Percentiles rank a stretch among this genome's conserved stretches.
These are phyloP conservation scores for Trematocara variabile DNA, from an alignment of 2,113 vertebrate species.

Conservation along the genomic window DNA sequence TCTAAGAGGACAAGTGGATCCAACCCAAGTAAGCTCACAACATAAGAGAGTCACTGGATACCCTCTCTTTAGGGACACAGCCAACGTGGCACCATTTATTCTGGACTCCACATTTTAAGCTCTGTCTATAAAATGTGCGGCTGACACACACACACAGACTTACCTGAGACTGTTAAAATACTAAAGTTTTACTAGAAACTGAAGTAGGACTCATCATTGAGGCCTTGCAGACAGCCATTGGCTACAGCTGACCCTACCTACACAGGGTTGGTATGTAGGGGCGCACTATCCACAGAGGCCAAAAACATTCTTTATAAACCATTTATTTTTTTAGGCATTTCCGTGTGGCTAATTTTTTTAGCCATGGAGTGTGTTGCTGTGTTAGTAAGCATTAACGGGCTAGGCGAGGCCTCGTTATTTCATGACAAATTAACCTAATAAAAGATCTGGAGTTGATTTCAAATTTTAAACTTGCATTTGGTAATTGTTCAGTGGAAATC, in stretches of 20 bases:
- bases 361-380: neutral
- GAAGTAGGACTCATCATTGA: neutral
- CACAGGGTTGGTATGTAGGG: neutral
- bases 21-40: neutral
- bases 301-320: neutral
- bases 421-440: neutral
- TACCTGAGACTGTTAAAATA: neutral
- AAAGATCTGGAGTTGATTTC: neutral
- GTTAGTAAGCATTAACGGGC: neutral
- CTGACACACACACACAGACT: neutral
- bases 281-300: neutral
- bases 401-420: neutral
- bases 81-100: neutral
- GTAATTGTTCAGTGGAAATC: neutral
- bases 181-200: neutral
- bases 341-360: neutral
- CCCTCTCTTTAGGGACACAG: neutral
- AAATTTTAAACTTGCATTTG: neutral
- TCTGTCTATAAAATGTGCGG: neutral
- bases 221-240: neutral
- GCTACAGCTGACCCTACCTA: accelerated
- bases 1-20: neutral
- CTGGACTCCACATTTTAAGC: neutral
- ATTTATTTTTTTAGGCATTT: neutral
- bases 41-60: neutral